Percentiles rank a stretch among this genome's conserved stretches.
Conservation (phyloP, 2,113 vertebrate species). For the Menura novaehollandiae region DNA sequence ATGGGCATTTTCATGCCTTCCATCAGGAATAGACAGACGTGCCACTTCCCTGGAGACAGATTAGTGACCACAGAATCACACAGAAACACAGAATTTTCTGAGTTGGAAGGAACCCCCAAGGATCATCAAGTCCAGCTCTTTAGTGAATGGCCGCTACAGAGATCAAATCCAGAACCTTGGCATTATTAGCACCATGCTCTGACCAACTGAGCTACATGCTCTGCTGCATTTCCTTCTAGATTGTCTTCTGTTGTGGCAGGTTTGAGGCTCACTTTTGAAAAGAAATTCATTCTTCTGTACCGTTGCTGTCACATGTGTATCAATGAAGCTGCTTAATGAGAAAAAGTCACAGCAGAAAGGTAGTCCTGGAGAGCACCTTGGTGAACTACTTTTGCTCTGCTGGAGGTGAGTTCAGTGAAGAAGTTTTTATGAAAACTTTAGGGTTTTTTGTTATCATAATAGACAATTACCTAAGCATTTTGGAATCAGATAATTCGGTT, state of each 20-base stretch:
- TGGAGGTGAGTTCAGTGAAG: neutral
- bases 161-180: no score
- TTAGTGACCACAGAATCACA: neutral
- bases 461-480: neutral
- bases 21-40: neutral
- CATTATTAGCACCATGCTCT: no score
- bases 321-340: neutral
- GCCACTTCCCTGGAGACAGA: neutral
- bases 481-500: neutral
- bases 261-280: neutral
- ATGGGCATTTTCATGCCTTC: neutral
- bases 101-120: no score
- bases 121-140: no score
- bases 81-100: no score
- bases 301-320: fast-evolving
- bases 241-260: neutral
- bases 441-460: neutral
- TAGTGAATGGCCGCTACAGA: no score
- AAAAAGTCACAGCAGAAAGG: neutral
- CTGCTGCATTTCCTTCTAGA: neutral
- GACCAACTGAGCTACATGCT: no score
- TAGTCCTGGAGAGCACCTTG: neutral
- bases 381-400: neutral
- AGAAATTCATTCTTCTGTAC: neutral
- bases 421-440: neutral